These are phyloP conservation scores for Rhodeus uyekii DNA, from an alignment of 2,797 vertebrate genomes.

Conservation along the genomic window DNA sequence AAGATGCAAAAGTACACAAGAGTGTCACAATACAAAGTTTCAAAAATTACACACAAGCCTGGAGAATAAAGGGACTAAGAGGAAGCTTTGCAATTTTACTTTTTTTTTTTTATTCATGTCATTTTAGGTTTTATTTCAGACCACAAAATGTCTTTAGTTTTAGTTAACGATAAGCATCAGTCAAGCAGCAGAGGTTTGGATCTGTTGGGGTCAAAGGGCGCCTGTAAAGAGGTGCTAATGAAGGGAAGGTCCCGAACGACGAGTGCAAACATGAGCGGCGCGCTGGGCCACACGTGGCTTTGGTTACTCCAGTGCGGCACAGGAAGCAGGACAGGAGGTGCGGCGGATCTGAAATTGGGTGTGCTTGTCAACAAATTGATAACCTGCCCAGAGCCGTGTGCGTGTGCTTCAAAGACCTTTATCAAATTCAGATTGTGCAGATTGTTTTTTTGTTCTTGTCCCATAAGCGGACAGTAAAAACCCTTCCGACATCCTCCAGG, in stretches of 20 bases:
- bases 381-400: conserved; percentile 43
- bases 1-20: too few relatives aligned
- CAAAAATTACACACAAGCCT: too few relatives aligned
- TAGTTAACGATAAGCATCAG: too few relatives aligned
- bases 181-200: neutral
- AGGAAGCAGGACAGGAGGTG: conserved; percentile 59
- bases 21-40: too few relatives aligned
- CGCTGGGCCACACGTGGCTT: conserved; percentile 41
- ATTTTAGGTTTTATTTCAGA: too few relatives aligned
- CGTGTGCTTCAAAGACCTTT: conserved; percentile 47
- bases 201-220: conserved; percentile 27
- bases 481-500: neutral
- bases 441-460: neutral
- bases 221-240: conserved; percentile 52
- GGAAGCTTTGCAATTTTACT: too few relatives aligned
- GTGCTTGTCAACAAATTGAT: conserved; percentile 53
- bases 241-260: conserved; percentile 15
- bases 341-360: conserved; percentile 62
- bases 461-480: neutral
- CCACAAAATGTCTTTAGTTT: too few relatives aligned
- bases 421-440: conserved; percentile 64
- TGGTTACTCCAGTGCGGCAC: conserved; percentile 43
- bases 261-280: conserved; percentile 44
- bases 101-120: too few relatives aligned
- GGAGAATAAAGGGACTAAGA: too few relatives aligned